Conservation (phyloP, 2,888 invertebrate genomes). For the Macrophya alboannulata region DNA sequence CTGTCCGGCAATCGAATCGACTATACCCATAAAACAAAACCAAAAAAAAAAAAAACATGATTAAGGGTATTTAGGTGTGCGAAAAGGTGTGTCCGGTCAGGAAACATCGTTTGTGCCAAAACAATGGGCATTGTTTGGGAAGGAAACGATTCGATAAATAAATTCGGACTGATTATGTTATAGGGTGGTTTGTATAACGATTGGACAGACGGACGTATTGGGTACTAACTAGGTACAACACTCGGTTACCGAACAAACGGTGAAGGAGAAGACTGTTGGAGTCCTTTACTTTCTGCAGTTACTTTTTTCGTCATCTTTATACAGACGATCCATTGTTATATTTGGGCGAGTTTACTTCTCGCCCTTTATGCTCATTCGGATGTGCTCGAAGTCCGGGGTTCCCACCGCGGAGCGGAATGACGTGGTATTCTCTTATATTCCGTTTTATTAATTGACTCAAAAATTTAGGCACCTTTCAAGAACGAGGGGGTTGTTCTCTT, state of each 20-base stretch:
- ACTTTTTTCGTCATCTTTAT: conserved; percentile 25
- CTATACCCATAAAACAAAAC: neutral
- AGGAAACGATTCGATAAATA: conserved; percentile 69
- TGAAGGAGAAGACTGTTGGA: conserved; percentile 36
- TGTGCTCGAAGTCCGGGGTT: neutral
- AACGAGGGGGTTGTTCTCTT: neutral
- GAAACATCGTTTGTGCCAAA: conserved; percentile 37
- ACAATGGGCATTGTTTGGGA: conserved; percentile 72
- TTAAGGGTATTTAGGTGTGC: conserved; percentile 14
- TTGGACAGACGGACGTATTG: conserved; percentile 70
- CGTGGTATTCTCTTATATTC: neutral
- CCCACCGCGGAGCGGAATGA: neutral
- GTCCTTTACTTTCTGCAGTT: neutral
- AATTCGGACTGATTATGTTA: conserved; percentile 73
- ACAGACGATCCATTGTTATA: neutral
- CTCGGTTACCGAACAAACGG: conserved; percentile 57
- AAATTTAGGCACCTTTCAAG: neutral
- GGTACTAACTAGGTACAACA: conserved; percentile 67
- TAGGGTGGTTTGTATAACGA: conserved; percentile 64
- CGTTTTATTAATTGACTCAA: neutral
- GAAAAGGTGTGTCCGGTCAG: conserved; percentile 12
- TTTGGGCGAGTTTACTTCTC: too few relatives aligned
- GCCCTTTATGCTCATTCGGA: neutral
- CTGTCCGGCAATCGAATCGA: conserved; percentile 11
- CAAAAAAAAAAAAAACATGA: too few relatives aligned